Conservation (phyloP, 2,888 invertebrate species). For the Chrysolina oricalcia region DNA sequence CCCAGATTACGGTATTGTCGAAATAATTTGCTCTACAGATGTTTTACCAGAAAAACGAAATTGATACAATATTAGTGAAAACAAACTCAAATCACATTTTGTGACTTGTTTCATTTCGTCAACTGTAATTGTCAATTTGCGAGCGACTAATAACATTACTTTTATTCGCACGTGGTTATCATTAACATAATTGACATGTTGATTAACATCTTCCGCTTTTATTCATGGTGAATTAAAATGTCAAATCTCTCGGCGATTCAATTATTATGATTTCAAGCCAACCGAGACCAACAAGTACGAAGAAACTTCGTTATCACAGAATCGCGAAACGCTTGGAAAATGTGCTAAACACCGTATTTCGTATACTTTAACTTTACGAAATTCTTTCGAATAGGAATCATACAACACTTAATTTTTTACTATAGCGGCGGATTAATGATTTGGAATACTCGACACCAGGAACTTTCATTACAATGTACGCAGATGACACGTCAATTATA, state of each 20-base stretch:
- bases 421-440: too few species aligned
- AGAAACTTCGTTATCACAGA: not conserved
- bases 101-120: not conserved
- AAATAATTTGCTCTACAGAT: too few species aligned
- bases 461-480: too few species aligned
- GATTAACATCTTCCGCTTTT: conserved; percentile 49
- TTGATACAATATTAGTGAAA: too few species aligned
- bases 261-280: conserved; percentile 2
- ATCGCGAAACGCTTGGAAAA: not conserved
- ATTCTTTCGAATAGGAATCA: not conserved
- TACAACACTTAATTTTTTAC: too few species aligned
- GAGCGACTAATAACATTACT: conserved; percentile 40
- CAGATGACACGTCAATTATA: too few species aligned
- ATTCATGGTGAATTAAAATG: conserved; percentile 35
- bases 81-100: too few species aligned
- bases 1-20: too few species aligned
- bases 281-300: not conserved
- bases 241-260: not conserved
- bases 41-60: too few species aligned
- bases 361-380: not conserved
- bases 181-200: conserved; percentile 47
- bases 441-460: too few species aligned
- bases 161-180: conserved; percentile 46
- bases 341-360: not conserved
- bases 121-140: conserved; percentile 10